phyloP scores from a whole-genome alignment of 2,888 invertebrate genomes.

The Pollenia labialis region DNA sequence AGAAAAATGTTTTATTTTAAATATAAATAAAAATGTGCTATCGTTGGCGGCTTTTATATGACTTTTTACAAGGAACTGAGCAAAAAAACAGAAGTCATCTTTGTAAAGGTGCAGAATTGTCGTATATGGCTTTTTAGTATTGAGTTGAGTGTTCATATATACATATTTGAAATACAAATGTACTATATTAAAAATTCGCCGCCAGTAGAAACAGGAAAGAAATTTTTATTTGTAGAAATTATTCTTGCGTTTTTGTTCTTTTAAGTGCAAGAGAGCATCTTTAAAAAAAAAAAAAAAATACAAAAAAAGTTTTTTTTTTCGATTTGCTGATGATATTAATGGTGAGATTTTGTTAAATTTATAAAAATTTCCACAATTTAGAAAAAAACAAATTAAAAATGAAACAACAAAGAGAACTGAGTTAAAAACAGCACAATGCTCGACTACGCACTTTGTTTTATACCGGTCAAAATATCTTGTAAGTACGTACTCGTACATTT shows the following conservation, averaged over 20 bases:
- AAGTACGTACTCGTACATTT: not conserved
- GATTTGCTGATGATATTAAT: slow-evolving; percentile 32
- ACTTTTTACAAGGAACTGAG: slow-evolving; percentile 62
- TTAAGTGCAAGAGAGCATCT: slow-evolving; percentile 27
- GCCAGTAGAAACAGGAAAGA: slow-evolving; percentile 57
- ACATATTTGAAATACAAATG: slow-evolving; percentile 22
- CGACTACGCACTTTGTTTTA: slow-evolving; percentile 61
- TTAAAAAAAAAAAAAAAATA: not conserved
- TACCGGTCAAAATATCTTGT: slow-evolving; percentile 35
- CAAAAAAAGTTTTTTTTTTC: slow-evolving; percentile 27
- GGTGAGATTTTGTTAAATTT: slow-evolving; percentile 27
- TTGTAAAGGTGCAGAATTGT: slow-evolving; percentile 64
- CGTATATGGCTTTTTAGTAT: slow-evolving; percentile 43
- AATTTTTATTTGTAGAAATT: slow-evolving; percentile 50
- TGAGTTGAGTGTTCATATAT: slow-evolving; percentile 12
- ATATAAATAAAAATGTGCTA: slow-evolving; percentile 69
- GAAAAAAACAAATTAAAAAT: slow-evolving; percentile 41
- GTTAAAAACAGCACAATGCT: slow-evolving; percentile 11
- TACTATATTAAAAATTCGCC: slow-evolving; percentile 40
- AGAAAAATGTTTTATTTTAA: slow-evolving; percentile 67
- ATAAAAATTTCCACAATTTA: slow-evolving; percentile 61
- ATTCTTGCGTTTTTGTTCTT: slow-evolving; percentile 34
- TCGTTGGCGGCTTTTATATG: slow-evolving; percentile 74
- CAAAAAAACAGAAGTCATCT: slow-evolving; percentile 33
- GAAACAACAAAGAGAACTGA: slow-evolving; percentile 61